Evolutionary conservation across 2,113 vertebrate species (phyloP).

Genomic region (Plectropomus leopardus): DNA sequence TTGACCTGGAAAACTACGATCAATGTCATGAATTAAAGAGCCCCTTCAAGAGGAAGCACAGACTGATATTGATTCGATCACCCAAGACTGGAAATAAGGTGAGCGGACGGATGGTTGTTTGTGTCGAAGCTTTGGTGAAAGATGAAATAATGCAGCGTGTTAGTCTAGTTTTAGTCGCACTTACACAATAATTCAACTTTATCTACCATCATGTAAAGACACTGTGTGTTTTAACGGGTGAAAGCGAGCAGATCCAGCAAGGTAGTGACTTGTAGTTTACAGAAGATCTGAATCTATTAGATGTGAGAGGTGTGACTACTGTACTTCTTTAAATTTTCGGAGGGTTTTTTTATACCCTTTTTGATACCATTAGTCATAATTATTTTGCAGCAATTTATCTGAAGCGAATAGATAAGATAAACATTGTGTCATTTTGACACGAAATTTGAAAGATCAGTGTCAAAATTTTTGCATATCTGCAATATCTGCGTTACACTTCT

Average conservation of each 20-base stretch:
- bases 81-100: constrained; percentile 91
- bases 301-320: background rate
- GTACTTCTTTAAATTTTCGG: background rate
- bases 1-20: constrained; percentile 94
- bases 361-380: too few species aligned
- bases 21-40: constrained; percentile 93
- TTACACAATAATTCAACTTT: too few species aligned
- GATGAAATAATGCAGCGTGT: background rate
- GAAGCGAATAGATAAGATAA: background rate
- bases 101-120: constrained; percentile 43
- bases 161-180: background rate
- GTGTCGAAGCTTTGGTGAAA: background rate
- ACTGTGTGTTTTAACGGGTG: too few species aligned
- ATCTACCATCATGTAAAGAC: too few species aligned
- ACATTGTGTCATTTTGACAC: background rate
- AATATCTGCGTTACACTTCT: too few species aligned
- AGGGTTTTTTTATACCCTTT: too few species aligned
- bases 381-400: background rate
- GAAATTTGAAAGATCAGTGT: background rate
- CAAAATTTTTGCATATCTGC: too few species aligned
- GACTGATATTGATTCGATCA: constrained; percentile 90
- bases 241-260: background rate
- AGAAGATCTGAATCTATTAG: background rate
- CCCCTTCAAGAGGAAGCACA: constrained; percentile 90
- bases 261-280: background rate